Base-by-base conservation (phyloP, 1,140 invertebrate genomes). In the Drosophila ogumai region DNA sequence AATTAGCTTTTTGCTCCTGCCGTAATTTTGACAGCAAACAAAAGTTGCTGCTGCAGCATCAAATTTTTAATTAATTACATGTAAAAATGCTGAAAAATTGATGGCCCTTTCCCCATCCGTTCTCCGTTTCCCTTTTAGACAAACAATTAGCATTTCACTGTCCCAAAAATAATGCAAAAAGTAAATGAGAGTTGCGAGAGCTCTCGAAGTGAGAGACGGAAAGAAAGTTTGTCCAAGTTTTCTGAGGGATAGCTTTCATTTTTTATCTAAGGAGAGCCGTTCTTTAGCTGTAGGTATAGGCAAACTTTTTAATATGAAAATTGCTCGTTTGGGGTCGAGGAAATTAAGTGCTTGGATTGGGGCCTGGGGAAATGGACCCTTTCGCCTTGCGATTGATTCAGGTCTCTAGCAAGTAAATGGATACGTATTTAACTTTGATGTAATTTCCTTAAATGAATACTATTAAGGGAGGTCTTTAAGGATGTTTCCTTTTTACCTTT, bases 1-100 rank as follows among this genome's bases (percentile, higher is more conserved):
- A 90, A 90, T 90, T 90, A 90, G 69, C 61, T 68, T 82, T 88
- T 86, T 68, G 34, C 72, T 76, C n/a, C 56, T 58, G 43, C 52
- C 75, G 74, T 60, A 84, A 74, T 77, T 88, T 80, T 63, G 77
- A 74, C 79, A 80, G 79, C 49, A 74, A 46, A 60, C 60, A 58
- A 78, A 82, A 86, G 67, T 87, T 72, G 69, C 61, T 79, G 79
- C 69, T 69, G 75, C 71, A 82, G 75, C 71, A 82, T 84, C 72
- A 84, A 88, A 80, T 78, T 84, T 87, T 72, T 88, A 87, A 87
- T 87, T 87, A 88, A 88, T 87, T 87, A 87, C 82, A 88, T 79
- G 82, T 75, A 88, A 63, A 87, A 82, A 54, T 68, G 49, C 56
- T 76, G 41, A 52, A 64, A 72, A 72, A 72, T 72, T 71, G 71